Evolutionary conservation across 2,888 invertebrate genomes (phyloP).

Genomic region (Leucophora obtusa): DNA sequence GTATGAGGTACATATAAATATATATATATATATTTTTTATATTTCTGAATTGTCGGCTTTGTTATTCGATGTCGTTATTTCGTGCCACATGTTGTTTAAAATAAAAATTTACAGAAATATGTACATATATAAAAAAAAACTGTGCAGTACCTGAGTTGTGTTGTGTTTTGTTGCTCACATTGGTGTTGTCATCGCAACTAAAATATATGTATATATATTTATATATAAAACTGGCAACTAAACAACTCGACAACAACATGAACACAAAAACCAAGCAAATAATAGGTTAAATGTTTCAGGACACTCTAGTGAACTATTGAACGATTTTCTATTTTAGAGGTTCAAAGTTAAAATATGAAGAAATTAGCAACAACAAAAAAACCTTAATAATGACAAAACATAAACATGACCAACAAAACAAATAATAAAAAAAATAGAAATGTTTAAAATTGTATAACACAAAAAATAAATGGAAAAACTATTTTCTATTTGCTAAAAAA

Average conservation of each 20-base stretch:
- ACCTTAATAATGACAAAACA: conserved; percentile 14
- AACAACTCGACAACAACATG: conserved; percentile 10
- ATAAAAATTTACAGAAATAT: neutral
- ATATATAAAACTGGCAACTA: conserved; percentile 30
- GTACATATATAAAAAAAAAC: neutral
- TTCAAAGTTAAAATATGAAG: conserved; percentile 18
- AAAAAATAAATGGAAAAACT: neutral
- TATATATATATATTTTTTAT: neutral
- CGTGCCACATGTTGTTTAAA: conserved; percentile 17
- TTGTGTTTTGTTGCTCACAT: conserved; percentile 36
- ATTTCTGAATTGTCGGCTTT: conserved; percentile 34
- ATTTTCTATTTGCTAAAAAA: neutral
- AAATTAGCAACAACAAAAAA: conserved; percentile 1
- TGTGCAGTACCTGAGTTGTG: conserved; percentile 24
- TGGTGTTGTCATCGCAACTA: conserved; percentile 61
- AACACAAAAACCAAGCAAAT: conserved; percentile 28
- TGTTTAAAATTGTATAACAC: neutral
- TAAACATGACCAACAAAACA: conserved; percentile 31
- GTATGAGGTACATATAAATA: too few relatives aligned
- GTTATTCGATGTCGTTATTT: conserved; percentile 42
- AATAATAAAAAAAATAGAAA: neutral
- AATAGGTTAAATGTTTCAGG: conserved; percentile 41
- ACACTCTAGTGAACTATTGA: conserved; percentile 38
- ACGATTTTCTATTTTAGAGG: conserved; percentile 30
- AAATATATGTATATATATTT: too few relatives aligned